Evolutionary conservation across 2,888 invertebrate species (phyloP), one percentile per base, ranked within the genome.

Genomic region (Stomorhina lunata): DNA sequence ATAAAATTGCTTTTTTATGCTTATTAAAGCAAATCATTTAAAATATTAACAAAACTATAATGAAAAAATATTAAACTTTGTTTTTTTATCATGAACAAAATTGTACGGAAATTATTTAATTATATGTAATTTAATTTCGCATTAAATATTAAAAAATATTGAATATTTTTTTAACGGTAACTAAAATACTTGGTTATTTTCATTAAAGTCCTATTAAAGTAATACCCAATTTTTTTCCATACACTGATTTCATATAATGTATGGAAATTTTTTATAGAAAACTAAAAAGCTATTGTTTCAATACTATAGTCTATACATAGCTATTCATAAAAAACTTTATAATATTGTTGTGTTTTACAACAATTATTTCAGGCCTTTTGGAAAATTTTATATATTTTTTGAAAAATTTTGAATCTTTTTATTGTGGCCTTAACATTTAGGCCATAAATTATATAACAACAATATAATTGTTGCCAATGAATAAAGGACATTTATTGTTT

Each of bases 361-460:
- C 55, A 78, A 65, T 78, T 55, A 63, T 55, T 22, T 71, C 27
- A 71, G 63, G 55, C 69, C 43, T 76, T 45, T n/a, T 76, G 10
- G 55, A 55, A 63, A 48, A 20, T 34, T 32, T 63, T 71, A 61
- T 61, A 27, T 57, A 22, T 45, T 29, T 27, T 7, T 15, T 37
- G 37, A n/a, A n/a, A n/a, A n/a, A n/a, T 45, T 22, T 9, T 45
- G 7, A 45, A 29, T 53, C 37, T 40, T 25, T 76, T 59, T 43
- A 55, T 57, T 53, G 17, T 45, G n/a, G n/a, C n/a, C n/a, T n/a
- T n/a, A n/a, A n/a, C 34, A 55, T 65, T 20, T 27, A 25, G 27
- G 45, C 20, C 48, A 71, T 78, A 80, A 80, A 80, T 73, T 68
- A 68, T 63, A 37, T 37, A 68, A 63, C 25, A 77, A 81, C 59